Base-by-base conservation (phyloP, 1,140 invertebrate genomes). In the Planococcus citri region DNA sequence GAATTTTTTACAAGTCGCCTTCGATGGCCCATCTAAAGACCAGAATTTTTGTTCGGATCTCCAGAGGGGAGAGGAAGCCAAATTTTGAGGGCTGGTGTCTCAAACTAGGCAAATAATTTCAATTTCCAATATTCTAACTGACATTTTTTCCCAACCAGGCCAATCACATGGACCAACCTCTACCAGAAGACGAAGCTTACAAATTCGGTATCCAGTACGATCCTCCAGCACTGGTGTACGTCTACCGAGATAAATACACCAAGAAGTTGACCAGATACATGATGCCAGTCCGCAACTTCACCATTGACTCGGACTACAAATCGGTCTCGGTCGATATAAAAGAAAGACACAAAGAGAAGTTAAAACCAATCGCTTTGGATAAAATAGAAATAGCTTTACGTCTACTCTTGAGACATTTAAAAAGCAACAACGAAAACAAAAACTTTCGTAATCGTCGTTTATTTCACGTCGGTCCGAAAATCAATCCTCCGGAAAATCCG, bases 191-290 rank as follows among this genome's bases (percentile, higher is more conserved):
- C 17, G 41, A 51, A 51, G 41, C 41, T 6, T 51, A 51, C 17
- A 51, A 51, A 51, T 51, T 51, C 41, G 41, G 41, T 51, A 51
- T 51, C n/a, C 41, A 51, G 17, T 51, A 51, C 41, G 41, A 51
- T 9, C 41, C 41, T 14, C 41, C 41, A 3, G 41, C n/a, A n/a
- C 17, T 51, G 41, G 41, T 51, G 41, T 51, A 51, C n/a, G 41
- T 51, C 6, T 51, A 51, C 17, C 10, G 41, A 20, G 41, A 51
- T n/a, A n/a, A 6, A n/a, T 51, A 17, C 41, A 51, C 41, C 2
- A 51, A 51, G n/a, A 51, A 51, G 17, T 17, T 51, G 17, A 51
- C 6, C 41, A 14, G 41, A 51, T 51, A 51, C n/a, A 51, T 51
- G 41, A 51, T 51, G 41, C 41, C 41, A 3, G 41, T 51, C 2